Base-by-base conservation (phyloP, 2,888 invertebrate species). In the Acrobasis repandana region DNA sequence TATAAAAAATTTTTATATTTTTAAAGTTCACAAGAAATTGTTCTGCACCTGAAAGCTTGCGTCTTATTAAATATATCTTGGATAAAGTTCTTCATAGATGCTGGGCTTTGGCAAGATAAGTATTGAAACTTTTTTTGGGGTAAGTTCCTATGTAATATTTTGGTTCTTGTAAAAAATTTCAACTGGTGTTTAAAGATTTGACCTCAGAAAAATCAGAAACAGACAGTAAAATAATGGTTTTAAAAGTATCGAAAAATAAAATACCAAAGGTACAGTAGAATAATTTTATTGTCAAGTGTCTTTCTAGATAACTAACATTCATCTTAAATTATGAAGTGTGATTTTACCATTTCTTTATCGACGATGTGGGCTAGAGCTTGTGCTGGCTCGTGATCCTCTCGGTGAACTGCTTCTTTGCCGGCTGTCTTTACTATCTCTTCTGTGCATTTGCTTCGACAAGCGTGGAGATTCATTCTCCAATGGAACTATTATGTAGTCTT, bases 161-260 rank as follows among this genome's bases (percentile, higher is more conserved):
- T 28, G 28, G 4, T 28, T 28, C 0, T 28, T 5, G 28, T 6
- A 28, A 6, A 28, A 28, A 28, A 28, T 28, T 3, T 20, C 2
- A 28, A 28, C 6, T 28, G 28, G 28, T 5, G 28, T 4, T 28
- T 28, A 28, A 28, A 5, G 28, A 28, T 28, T 28, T 28, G 6
- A 28, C 6, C 6, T 6, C 28, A 28, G 4, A 28, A 5, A 28
- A n/a, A 43, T 43, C 10, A n/a, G n/a, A n/a, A 43, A 14, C 4
- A 6, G 43, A 43, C 43, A 5, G 28, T 6, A 6, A 28, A 28
- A 5, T 14, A 43, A 43, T 14, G 43, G 43, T 43, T 56, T 60
- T 64, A 61, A 16, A 48, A 20, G 28, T 18, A 20, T 48, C 48
- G 15, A 48, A 48, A 48, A 48, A 48, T 18, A 18, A 48, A 48